Conservation (phyloP, 2,797 vertebrate genomes). For the Rhabdomys pumilio region DNA sequence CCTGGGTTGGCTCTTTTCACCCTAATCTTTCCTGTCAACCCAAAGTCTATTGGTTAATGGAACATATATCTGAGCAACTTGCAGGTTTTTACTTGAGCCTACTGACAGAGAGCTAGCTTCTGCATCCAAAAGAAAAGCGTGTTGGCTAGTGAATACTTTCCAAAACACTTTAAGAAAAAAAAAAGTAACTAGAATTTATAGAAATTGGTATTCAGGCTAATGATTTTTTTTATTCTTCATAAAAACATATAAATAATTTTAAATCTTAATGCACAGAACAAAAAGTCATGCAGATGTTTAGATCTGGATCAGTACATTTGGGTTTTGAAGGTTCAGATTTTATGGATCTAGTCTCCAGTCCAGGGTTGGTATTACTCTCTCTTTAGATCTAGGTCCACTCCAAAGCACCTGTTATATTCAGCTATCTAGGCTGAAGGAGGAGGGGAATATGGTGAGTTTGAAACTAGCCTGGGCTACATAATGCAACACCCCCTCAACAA, state of each 20-base stretch:
- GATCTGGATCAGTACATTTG: neutral
- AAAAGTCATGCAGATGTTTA: neutral
- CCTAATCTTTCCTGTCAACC: neutral
- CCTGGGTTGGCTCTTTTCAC: neutral
- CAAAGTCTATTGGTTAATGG: neutral
- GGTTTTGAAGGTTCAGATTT: neutral
- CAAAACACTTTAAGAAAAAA: neutral
- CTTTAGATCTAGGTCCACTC: neutral
- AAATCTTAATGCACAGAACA: neutral
- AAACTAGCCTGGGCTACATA: neutral
- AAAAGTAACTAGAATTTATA: neutral
- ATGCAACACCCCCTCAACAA: neutral
- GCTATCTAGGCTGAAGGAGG: neutral
- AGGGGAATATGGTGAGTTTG: neutral
- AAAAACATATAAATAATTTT: neutral
- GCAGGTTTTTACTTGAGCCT: neutral
- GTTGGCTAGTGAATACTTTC: neutral
- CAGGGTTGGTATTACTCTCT: neutral
- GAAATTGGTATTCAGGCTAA: neutral
- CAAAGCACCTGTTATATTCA: neutral
- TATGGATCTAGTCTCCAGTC: neutral
- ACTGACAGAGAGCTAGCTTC: neutral
- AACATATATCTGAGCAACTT: neutral
- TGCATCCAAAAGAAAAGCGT: neutral
- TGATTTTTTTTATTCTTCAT: neutral